Conservation (phyloP, 2,888 invertebrate genomes). For the Anticlea derivata region DNA sequence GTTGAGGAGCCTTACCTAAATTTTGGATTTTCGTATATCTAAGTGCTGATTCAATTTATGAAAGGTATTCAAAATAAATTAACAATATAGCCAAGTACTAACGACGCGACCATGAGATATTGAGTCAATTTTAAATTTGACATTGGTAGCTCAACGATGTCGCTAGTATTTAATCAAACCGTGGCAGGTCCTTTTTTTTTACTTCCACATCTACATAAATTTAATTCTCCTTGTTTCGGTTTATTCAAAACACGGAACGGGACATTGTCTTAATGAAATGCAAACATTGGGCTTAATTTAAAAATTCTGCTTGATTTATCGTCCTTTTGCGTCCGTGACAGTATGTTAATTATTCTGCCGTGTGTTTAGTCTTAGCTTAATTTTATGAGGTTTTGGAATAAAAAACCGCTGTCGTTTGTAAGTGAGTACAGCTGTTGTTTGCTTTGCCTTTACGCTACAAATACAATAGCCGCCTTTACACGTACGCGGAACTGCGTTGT, state of each 20-base stretch:
- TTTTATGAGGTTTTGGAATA: not conserved
- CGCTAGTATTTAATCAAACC: not conserved
- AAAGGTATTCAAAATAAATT: too few relatives aligned
- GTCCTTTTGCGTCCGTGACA: conserved; percentile 26
- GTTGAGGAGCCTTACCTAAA: not conserved
- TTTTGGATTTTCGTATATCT: not conserved
- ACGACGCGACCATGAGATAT: too few relatives aligned
- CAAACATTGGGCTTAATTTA: conserved; percentile 44
- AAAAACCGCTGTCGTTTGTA: too few relatives aligned
- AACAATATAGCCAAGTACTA: too few relatives aligned
- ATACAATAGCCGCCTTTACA: too few relatives aligned
- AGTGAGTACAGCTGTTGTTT: too few relatives aligned
- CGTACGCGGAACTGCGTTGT: too few relatives aligned
- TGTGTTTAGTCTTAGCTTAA: conserved; percentile 8
- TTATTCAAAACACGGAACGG: conserved; percentile 35
- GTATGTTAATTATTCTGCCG: conserved; percentile 32
- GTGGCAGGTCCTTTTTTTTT: conserved; percentile 12
- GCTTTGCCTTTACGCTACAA: too few relatives aligned
- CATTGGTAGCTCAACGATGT: too few relatives aligned
- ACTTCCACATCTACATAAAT: conserved; percentile 33
- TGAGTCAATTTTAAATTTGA: too few relatives aligned
- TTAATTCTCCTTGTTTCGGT: conserved; percentile 34
- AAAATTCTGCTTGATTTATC: conserved; percentile 37
- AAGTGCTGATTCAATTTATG: too few relatives aligned
- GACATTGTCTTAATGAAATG: conserved; percentile 48